phyloP scores from a whole-genome alignment of 2,113 vertebrate species.

The Todiramphus chloris region DNA sequence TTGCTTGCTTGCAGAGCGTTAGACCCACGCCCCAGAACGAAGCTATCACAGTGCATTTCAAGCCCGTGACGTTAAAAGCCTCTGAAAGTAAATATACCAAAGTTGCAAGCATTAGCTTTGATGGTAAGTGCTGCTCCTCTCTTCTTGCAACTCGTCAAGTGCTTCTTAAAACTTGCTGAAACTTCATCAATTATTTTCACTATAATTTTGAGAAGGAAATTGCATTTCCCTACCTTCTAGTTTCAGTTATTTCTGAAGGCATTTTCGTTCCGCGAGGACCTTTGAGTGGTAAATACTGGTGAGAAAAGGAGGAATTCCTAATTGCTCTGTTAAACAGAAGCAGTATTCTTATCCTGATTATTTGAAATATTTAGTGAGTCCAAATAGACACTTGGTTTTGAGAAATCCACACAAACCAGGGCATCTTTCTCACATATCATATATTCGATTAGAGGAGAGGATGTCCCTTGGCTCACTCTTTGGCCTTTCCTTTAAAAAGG shows the following conservation, averaged over 20 bases:
- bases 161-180: background rate
- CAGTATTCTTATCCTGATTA: background rate
- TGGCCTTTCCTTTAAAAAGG: background rate
- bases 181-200: background rate
- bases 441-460: background rate
- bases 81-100: constrained; percentile 97
- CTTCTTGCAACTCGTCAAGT: background rate
- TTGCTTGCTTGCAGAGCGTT: constrained; percentile 85
- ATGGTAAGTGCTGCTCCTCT: constrained; percentile 83
- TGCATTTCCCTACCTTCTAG: background rate
- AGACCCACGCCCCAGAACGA: constrained; percentile 95
- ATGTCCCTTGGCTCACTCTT: background rate
- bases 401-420: background rate
- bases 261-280: background rate
- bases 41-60: constrained; percentile 92
- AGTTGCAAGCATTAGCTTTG: constrained; percentile 98
- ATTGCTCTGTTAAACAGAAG: background rate
- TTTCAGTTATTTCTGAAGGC: background rate
- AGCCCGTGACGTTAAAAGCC: constrained; percentile 93
- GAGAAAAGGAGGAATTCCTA: background rate
- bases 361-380: background rate
- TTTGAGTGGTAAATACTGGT: background rate
- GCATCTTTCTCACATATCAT: background rate
- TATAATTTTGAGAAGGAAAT: background rate
- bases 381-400: background rate